These are phyloP conservation scores for Henicopernis longicauda DNA, from an alignment of 2,113 vertebrate genomes.

Conservation along the genomic window DNA sequence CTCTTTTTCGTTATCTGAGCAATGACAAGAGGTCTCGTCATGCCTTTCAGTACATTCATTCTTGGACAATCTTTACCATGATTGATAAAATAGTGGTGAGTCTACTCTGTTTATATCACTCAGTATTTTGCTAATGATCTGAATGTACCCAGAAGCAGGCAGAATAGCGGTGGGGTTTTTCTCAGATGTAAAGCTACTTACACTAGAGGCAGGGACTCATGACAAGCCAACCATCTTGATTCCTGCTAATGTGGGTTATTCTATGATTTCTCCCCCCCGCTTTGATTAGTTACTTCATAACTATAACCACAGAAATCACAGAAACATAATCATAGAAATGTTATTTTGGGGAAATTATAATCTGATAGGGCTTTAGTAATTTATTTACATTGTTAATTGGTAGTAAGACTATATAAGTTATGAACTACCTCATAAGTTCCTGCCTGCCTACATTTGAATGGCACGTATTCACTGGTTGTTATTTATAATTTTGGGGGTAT, in stretches of 20 bases:
- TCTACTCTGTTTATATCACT: not conserved
- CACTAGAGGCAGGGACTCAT: not conserved
- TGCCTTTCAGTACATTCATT: not conserved
- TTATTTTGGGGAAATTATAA: not conserved
- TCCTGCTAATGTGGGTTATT: not conserved
- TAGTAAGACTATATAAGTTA: constrained; percentile 13
- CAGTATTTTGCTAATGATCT: not conserved
- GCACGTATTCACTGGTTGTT: constrained; percentile 1
- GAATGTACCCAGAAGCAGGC: not conserved
- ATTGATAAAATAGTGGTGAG: not conserved
- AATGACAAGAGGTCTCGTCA: not conserved
- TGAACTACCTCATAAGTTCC: not conserved
- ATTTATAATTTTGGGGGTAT: constrained; percentile 45
- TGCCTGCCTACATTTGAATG: constrained; percentile 27
- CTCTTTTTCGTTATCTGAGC: not conserved
- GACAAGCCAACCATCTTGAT: not conserved
- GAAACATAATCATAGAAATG: not conserved
- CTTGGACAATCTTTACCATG: not conserved
- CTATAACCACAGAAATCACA: not conserved
- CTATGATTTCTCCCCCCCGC: not conserved
- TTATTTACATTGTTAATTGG: constrained; percentile 25
- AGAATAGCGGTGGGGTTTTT: not conserved
- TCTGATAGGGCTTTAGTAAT: not conserved
- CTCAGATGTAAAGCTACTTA: not conserved
- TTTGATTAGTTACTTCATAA: constrained; percentile 1